Evolutionary conservation across 2,113 vertebrate species (phyloP).

Genomic region (Engraulis encrasicolus): DNA sequence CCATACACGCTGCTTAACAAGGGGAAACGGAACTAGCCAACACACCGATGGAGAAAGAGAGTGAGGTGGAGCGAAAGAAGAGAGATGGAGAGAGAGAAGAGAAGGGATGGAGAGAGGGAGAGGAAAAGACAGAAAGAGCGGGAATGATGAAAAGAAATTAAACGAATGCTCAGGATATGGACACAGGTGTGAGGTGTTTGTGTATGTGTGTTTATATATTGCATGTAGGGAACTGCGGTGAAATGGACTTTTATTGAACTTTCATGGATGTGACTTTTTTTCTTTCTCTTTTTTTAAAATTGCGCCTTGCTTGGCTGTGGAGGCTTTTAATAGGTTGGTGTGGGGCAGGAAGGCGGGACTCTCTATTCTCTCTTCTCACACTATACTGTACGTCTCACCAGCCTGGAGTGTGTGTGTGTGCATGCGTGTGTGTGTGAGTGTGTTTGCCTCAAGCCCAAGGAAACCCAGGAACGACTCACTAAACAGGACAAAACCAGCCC

Average conservation of each 20-base stretch:
- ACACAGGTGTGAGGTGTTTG: neutral
- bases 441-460: neutral
- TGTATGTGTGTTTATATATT: neutral
- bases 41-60: neutral
- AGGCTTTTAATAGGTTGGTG: neutral
- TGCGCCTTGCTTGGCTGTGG: neutral
- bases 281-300: neutral
- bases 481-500: constrained; percentile 17
- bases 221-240: neutral
- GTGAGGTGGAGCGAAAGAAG: neutral
- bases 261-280: neutral
- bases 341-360: neutral
- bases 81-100: neutral
- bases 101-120: neutral
- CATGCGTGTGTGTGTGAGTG: too few relatives aligned
- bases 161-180: neutral
- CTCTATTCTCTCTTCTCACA: too few relatives aligned
- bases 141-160: neutral
- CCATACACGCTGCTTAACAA: neutral
- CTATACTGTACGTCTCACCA: neutral
- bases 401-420: too few relatives aligned
- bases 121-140: neutral
- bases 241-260: neutral
- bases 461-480: neutral
- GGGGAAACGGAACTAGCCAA: neutral